Conservation (phyloP, 2,797 vertebrate species). For the Sebastes variabilis region DNA sequence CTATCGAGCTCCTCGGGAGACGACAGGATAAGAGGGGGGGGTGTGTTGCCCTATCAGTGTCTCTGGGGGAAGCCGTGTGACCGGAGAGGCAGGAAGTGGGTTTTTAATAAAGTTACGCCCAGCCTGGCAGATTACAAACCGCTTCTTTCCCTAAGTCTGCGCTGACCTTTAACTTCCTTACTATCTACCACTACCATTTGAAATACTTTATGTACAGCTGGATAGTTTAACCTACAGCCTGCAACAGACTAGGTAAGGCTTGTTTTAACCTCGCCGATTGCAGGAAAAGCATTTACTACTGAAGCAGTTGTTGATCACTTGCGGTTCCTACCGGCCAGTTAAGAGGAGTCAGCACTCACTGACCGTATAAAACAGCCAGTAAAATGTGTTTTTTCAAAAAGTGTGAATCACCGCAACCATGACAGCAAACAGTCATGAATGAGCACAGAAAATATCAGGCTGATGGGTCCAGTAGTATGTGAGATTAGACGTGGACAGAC, state of each 20-base stretch:
- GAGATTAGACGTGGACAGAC: not conserved
- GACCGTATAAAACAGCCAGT: not conserved
- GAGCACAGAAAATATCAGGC: not conserved
- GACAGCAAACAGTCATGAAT: not conserved
- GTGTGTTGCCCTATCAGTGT: constrained; percentile 6
- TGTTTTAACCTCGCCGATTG: not conserved
- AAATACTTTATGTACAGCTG: not conserved
- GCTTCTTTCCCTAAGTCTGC: not conserved
- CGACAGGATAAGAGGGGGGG: constrained; percentile 25
- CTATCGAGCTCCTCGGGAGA: constrained; percentile 40
- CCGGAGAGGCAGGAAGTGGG: constrained; percentile 44
- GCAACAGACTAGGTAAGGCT: not conserved
- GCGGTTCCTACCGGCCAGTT: too few relatives aligned
- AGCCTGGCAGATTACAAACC: not conserved
- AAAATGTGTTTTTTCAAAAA: not conserved
- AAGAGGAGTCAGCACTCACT: too few relatives aligned
- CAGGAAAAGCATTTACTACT: not conserved
- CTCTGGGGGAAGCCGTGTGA: constrained; percentile 42
- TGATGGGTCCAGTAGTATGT: not conserved
- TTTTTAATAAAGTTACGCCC: constrained; percentile 29
- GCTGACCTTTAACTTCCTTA: constrained; percentile 1
- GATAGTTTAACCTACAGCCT: not conserved
- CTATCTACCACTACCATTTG: not conserved
- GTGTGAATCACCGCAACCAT: not conserved
- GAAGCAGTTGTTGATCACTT: not conserved